A percentile compares a stretch with the other conserved stretches of the same genome.
These are phyloP conservation scores for Microtus richardsoni DNA, from an alignment of 2,113 vertebrate species.

Conservation along the genomic window DNA sequence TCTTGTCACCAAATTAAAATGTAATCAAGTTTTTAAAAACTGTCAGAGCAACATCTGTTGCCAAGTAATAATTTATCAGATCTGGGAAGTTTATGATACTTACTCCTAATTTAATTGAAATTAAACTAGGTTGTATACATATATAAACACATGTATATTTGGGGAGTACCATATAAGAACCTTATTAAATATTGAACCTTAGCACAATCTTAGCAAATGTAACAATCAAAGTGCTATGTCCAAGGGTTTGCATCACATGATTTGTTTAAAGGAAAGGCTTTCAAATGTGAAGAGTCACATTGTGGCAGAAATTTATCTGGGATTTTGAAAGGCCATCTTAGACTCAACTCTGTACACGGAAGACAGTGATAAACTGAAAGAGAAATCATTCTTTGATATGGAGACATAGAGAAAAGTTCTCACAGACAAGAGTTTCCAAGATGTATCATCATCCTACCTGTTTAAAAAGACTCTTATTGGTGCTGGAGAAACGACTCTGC, in stretches of 20 bases:
- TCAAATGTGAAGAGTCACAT: not conserved
- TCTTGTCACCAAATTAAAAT: conserved; percentile 12
- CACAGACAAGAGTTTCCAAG: not conserved
- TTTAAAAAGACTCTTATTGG: not conserved
- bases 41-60: conserved; percentile 63
- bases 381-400: not conserved
- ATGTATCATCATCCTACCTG: not conserved
- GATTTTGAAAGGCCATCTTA: conserved; percentile 22
- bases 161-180: not conserved
- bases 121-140: not conserved
- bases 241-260: not conserved
- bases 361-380: not conserved
- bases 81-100: not conserved
- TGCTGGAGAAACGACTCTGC: not conserved
- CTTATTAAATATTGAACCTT: conserved; percentile 47
- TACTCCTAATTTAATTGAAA: conserved; percentile 43
- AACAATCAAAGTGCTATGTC: not conserved
- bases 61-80: conserved; percentile 8
- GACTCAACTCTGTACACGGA: not conserved
- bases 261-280: conserved; percentile 1
- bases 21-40: conserved; percentile 63
- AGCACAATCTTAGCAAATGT: conserved; percentile 38
- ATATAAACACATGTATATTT: conserved; percentile 12
- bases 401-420: not conserved
- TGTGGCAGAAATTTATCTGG: not conserved